Evolutionary conservation across 2,113 vertebrate genomes (phyloP), one percentile per base, ranked within the genome.

Genomic region (Menura novaehollandiae): DNA sequence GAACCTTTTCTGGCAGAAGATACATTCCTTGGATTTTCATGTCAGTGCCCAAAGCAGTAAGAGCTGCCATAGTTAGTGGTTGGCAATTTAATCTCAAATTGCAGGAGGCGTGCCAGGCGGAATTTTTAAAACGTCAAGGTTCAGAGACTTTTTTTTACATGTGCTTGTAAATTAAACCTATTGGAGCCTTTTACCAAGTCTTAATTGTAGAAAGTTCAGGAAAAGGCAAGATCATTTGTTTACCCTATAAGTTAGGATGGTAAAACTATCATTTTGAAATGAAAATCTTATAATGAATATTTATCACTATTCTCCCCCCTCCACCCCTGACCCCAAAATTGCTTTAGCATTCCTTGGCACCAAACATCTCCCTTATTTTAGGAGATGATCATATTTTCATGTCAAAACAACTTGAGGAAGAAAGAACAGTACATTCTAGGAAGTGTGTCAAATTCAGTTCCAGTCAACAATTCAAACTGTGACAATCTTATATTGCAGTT

Each of bases 341-440:
- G 51, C 92, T 97, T 97, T 96, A 97, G 60, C 97, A 96, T 97
- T 96, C 96, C 75, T 96, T 93, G 93, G 93, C 97, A 74, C 39
- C 15, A 86, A 81, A 66, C 7, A 35, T 11, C 18, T 77, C 68
- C n/a, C 87, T 96, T 97, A 91, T 97, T 98, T 97, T 97, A 95
- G 90, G 74, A 91, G 90, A 73, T 86, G 84, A 92, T 95, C 14
- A 49, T 83, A 96, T 95, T 98, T 95, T 95, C 89, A 85, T 91
- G 91, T 97, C 94, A 97, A 97, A 98, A 98, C 94, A 98, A 91
- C 83, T 95, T 83, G 18, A 96, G 49, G 26, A 94, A 89, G 52
- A 89, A 92, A 91, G 96, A 97, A 97, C 85, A 96, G 80, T 91
- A 87, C 6, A 58, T 96, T 85, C 91, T 89, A 55, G 43, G 88